These are phyloP conservation scores for Scytalopus superciliaris DNA, from an alignment of 2,113 vertebrate species.

Conservation along the genomic window DNA sequence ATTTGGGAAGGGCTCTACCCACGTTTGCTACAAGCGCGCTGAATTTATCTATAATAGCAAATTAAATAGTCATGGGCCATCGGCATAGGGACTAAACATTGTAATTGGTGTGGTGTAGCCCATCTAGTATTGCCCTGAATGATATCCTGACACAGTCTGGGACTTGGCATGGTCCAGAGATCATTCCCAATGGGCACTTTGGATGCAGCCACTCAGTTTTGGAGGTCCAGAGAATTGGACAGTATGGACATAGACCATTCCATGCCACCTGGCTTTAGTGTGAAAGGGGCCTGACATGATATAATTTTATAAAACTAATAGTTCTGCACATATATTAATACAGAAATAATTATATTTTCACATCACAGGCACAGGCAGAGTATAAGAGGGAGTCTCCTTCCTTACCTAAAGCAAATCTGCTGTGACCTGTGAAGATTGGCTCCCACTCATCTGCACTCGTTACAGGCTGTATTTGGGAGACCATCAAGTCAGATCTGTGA, in stretches of 20 bases:
- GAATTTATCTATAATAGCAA: not conserved
- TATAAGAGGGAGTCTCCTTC: not conserved
- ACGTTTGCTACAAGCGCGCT: too few relatives aligned
- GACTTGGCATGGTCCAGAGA: accelerated
- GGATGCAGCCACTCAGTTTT: not conserved
- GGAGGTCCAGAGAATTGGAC: not conserved
- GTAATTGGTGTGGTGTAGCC: not conserved
- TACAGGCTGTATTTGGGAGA: not conserved
- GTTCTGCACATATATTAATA: not conserved
- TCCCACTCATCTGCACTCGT: not conserved
- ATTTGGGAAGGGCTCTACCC: too few relatives aligned
- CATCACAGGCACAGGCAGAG: not conserved
- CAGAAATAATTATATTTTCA: not conserved
- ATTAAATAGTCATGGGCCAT: not conserved
- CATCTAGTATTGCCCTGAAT: not conserved
- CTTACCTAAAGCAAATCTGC: not conserved
- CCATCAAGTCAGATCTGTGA: not conserved
- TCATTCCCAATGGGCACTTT: not conserved
- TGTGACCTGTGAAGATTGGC: not conserved
- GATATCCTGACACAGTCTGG: not conserved
- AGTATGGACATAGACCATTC: accelerated
- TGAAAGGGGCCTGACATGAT: not conserved
- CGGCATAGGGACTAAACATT: not conserved
- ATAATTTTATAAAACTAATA: not conserved
- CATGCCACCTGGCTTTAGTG: not conserved